phyloP scores from a whole-genome alignment of 1,140 invertebrate genomes.

The Nebria ingens region DNA sequence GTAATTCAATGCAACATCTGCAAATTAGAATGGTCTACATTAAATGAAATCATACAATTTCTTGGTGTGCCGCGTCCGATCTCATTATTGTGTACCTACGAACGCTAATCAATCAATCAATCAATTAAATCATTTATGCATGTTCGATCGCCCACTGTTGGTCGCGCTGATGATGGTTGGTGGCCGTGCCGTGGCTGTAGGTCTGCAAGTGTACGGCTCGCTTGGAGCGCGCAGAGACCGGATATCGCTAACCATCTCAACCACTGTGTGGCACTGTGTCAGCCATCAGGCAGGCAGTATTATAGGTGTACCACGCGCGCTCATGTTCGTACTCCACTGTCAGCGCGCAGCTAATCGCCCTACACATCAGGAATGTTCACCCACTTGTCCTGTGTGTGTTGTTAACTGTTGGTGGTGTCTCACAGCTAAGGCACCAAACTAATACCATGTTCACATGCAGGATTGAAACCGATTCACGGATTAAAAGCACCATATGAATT shows the following conservation, averaged over 20 bases:
- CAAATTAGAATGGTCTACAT: too few relatives aligned
- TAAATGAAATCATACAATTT: too few relatives aligned
- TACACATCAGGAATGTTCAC: constrained; percentile 24
- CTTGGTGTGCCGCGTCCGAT: too few relatives aligned
- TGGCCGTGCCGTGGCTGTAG: not conserved
- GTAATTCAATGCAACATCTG: too few relatives aligned
- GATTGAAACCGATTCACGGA: too few relatives aligned
- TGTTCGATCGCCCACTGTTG: not conserved
- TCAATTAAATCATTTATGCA: not conserved
- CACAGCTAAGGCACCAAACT: too few relatives aligned
- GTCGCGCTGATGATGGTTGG: not conserved
- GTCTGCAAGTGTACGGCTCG: not conserved
- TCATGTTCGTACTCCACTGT: constrained; percentile 4
- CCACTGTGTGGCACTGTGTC: constrained; percentile 5
- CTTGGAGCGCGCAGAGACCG: not conserved
- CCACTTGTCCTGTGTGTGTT: constrained; percentile 19
- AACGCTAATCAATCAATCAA: constrained; percentile 1
- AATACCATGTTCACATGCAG: too few relatives aligned
- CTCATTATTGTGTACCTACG: too few relatives aligned
- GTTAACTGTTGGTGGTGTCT: too few relatives aligned
- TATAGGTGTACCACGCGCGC: too few relatives aligned
- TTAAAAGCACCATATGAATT: too few relatives aligned
- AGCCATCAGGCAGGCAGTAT: not conserved
- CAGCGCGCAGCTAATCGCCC: constrained; percentile 2
- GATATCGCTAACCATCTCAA: not conserved